A percentile compares a stretch with the other conserved stretches of the same genome.
Conservation (phyloP, 1,140 invertebrate species). For the Globodera ellingtonae region DNA sequence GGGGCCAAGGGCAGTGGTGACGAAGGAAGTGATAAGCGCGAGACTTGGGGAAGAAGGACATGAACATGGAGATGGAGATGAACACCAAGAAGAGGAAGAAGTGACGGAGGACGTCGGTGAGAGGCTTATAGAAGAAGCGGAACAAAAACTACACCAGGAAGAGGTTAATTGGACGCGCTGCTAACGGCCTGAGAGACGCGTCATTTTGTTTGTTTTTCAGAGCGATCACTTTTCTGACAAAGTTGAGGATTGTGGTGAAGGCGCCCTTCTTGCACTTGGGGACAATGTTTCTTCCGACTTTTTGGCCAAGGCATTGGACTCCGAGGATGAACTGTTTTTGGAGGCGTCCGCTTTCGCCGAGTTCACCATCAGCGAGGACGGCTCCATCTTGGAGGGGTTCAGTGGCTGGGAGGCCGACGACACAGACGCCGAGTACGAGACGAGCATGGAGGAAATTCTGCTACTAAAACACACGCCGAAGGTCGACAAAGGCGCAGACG, state of each 20-base stretch:
- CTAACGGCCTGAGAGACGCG: no score
- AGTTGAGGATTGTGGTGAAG: no score
- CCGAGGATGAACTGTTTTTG: neutral
- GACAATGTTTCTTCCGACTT: neutral
- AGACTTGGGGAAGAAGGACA: neutral
- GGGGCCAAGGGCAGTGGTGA: neutral
- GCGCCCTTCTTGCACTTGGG: neutral
- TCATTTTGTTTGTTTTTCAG: neutral
- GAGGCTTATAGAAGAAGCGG: neutral
- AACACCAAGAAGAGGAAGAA: slow-evolving; percentile 3
- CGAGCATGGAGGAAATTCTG: slow-evolving; percentile 22
- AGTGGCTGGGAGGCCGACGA: neutral
- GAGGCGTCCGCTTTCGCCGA: slow-evolving; percentile 14
- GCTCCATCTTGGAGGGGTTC: slow-evolving; percentile 9
- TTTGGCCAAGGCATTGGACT: neutral
- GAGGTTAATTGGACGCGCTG: neutral
- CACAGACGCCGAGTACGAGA: slow-evolving; percentile 21
- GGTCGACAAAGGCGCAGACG: neutral
- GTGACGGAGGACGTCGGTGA: neutral
- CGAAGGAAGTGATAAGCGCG: neutral
- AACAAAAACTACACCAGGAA: neutral
- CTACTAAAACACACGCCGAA: neutral
- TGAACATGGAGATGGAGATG: slow-evolving; percentile 5
- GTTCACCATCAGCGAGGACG: slow-evolving; percentile 18
- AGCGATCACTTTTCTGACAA: neutral